These are phyloP conservation scores for Hemistola chrysoprasaria DNA, from an alignment of 2,888 invertebrate species.

Conservation along the genomic window DNA sequence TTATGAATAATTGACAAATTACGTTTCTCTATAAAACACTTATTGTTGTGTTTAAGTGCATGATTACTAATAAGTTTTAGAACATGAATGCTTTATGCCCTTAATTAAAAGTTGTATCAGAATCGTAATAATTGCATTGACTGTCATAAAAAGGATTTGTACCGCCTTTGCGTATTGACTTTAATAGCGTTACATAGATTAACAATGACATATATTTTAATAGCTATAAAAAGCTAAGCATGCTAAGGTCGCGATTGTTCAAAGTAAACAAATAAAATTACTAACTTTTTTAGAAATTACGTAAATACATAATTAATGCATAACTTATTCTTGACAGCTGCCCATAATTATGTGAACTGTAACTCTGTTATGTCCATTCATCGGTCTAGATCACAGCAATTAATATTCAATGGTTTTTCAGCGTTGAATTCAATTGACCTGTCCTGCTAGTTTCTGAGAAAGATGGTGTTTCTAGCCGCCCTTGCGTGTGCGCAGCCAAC, in stretches of 20 bases:
- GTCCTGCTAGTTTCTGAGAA: constrained; percentile 33
- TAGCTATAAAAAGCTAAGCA: too few species aligned
- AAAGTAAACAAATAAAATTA: neutral
- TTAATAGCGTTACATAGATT: too few species aligned
- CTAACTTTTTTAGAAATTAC: too few species aligned
- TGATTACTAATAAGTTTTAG: too few species aligned
- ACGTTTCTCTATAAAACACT: constrained; percentile 2
- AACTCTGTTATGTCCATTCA: neutral
- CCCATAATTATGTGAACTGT: constrained; percentile 11
- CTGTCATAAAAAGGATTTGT: too few species aligned
- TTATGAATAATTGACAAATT: constrained; percentile 16
- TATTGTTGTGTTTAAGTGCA: too few species aligned
- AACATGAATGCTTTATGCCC: too few species aligned
- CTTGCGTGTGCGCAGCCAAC: constrained; percentile 71
- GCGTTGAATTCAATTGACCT: constrained; percentile 24
- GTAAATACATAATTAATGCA: neutral
- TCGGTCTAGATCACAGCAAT: constrained; percentile 22
- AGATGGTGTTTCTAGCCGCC: constrained; percentile 48
- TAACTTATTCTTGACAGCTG: neutral
- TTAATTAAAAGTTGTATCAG: too few species aligned
- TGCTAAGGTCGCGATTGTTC: too few species aligned
- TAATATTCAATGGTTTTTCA: constrained; percentile 7
- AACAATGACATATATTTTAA: too few species aligned
- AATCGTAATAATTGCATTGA: too few species aligned
- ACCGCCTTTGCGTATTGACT: too few species aligned